These are phyloP conservation scores for Macquaria australasica DNA, from an alignment of 2,113 vertebrate species.

Conservation along the genomic window DNA sequence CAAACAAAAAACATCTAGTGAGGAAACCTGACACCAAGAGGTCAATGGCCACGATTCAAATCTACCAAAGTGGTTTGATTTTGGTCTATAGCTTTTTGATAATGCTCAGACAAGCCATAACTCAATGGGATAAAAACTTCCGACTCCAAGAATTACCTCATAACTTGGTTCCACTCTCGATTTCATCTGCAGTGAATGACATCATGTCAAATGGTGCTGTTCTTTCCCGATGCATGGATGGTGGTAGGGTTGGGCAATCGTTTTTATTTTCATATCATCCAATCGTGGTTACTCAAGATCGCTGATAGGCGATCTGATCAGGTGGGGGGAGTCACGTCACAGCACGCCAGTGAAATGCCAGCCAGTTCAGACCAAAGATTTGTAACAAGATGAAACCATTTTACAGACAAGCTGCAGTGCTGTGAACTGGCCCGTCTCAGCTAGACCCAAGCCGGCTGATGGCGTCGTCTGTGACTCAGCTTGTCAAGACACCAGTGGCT, in stretches of 20 bases:
- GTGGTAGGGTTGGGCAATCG: background rate
- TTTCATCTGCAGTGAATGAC: background rate
- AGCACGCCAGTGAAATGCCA: too few species aligned
- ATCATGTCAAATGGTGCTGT: background rate
- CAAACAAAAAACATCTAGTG: constrained; percentile 54
- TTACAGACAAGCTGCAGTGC: too few species aligned
- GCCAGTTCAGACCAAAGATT: too few species aligned
- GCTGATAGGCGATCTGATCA: too few species aligned
- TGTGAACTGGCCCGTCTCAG: too few species aligned
- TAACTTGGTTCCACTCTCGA: background rate
- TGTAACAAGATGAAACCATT: too few species aligned
- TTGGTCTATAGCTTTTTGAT: background rate
- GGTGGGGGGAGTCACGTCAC: too few species aligned
- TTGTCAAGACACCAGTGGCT: too few species aligned
- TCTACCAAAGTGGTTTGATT: background rate
- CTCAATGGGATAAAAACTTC: background rate
- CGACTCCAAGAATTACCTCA: background rate
- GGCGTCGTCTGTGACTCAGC: too few species aligned
- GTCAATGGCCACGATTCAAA: background rate
- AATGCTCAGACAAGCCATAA: background rate
- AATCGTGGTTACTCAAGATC: too few species aligned
- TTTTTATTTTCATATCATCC: too few species aligned
- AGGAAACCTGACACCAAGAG: constrained; percentile 32
- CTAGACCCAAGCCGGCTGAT: too few species aligned
- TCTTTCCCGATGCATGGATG: constrained; percentile 35